Conservation (phyloP, 1,140 invertebrate species). For the Lanistes nyassanus region DNA sequence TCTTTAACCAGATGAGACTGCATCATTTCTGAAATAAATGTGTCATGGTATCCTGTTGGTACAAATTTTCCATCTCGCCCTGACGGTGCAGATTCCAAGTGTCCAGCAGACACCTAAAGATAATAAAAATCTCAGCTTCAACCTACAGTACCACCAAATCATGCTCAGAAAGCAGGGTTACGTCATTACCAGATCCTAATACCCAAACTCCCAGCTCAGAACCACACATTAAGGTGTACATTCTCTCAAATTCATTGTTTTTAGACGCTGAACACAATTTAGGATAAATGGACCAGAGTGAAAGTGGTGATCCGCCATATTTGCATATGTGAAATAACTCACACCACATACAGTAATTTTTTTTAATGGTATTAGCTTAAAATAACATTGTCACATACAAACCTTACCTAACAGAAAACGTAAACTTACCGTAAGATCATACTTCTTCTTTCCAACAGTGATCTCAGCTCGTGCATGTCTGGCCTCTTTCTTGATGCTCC, state of each 20-base stretch:
- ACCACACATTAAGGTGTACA: too few relatives aligned
- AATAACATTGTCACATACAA: not conserved
- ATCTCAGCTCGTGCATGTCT: conserved; percentile 16
- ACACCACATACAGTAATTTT: too few relatives aligned
- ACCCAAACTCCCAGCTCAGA: too few relatives aligned
- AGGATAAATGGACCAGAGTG: too few relatives aligned
- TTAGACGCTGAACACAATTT: too few relatives aligned
- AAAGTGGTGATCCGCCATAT: too few relatives aligned
- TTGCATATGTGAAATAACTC: too few relatives aligned
- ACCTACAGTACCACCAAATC: too few relatives aligned
- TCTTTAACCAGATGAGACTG: conserved; percentile 81
- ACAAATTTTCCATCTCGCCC: conserved; percentile 69
- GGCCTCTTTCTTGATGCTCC: conserved; percentile 23
- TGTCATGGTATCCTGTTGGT: conserved; percentile 83
- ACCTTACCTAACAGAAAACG: not conserved
- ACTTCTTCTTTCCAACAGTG: conserved; percentile 10
- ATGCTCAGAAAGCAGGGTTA: too few relatives aligned
- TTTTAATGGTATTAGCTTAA: not conserved
- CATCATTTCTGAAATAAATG: conserved; percentile 80
- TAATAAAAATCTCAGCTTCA: not conserved
- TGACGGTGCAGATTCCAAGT: not conserved
- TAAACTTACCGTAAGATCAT: conserved; percentile 18
- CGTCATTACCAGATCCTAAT: too few relatives aligned
- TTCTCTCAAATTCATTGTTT: too few relatives aligned
- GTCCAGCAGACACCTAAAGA: conserved; percentile 44